Conservation (phyloP, 2,113 vertebrate genomes). For the Neogale vison region DNA sequence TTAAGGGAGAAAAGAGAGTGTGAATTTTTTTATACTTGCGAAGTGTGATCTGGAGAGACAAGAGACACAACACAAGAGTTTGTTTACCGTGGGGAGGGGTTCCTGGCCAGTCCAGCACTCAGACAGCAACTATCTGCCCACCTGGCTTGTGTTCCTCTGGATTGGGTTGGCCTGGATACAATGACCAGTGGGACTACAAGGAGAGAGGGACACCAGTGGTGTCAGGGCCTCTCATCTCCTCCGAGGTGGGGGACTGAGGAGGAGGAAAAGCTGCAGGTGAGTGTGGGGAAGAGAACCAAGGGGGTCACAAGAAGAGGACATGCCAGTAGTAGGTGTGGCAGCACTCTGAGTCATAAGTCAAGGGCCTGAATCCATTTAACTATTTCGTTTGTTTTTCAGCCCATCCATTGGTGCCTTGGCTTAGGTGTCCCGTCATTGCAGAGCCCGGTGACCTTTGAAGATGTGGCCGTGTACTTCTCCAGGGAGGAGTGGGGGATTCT, state of each 20-base stretch:
- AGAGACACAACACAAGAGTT: background rate
- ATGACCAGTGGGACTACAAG: background rate
- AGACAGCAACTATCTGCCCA: background rate
- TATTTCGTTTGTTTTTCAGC: background rate
- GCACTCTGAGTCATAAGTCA: background rate
- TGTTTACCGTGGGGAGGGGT: background rate
- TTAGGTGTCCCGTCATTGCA: background rate
- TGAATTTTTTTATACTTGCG: background rate
- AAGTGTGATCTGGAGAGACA: background rate
- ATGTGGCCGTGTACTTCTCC: conserved; percentile 6
- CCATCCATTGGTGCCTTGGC: background rate
- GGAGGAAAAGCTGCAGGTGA: background rate
- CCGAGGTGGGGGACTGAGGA: background rate
- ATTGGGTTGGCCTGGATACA: background rate
- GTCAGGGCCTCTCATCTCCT: background rate
- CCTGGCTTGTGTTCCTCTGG: background rate
- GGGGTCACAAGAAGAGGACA: background rate
- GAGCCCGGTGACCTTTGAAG: background rate
- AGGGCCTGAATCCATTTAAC: background rate
- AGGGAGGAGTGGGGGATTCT: conserved; percentile 38
- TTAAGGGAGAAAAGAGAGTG: background rate
- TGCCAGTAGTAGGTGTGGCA: background rate
- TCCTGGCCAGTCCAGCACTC: background rate
- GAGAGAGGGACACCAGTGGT: background rate
- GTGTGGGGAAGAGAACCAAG: background rate